A percentile compares a stretch with the other conserved stretches of the same genome.
phyloP scores from a whole-genome alignment of 30 jellyfish, hydroid and myxozoan species.

The Turritopsis dohrnii region DNA sequence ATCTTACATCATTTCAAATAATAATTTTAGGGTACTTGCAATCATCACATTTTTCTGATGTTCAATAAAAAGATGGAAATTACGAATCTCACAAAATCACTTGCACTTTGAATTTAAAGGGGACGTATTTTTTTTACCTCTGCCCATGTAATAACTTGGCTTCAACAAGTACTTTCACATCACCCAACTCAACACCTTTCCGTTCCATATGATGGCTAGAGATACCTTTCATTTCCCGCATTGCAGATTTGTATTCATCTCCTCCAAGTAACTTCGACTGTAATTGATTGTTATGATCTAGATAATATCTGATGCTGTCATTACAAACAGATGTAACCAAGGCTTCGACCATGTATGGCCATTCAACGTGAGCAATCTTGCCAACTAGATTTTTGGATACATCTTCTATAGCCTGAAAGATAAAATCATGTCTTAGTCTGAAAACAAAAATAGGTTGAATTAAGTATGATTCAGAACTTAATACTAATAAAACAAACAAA shows the following conservation, averaged over 20 bases:
- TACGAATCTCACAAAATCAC: no score
- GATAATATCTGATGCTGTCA: constrained; percentile 17
- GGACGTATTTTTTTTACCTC: constrained; percentile 35
- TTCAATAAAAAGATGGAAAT: no score
- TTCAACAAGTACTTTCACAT: constrained; percentile 61
- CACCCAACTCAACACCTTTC: constrained; percentile 79
- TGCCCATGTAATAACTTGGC: constrained; percentile 75
- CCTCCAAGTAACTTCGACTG: constrained; percentile 27
- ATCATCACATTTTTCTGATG: no score
- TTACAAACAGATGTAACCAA: constrained; percentile 43
- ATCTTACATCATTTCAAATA: no score
- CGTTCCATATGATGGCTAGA: constrained; percentile 36
- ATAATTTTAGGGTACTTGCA: no score
- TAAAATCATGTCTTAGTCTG: neutral
- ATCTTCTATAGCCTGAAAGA: constrained; percentile 38
- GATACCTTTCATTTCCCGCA: constrained; percentile 35
- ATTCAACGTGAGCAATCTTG: constrained; percentile 61
- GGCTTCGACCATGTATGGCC: constrained; percentile 96
- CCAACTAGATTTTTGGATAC: constrained; percentile 51
- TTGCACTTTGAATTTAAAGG: no score
- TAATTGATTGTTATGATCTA: constrained; percentile 23
- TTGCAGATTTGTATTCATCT: neutral
- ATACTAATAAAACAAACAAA: no score
- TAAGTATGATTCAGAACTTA: no score
- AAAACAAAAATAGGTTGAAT: no score